A percentile compares a stretch with the other conserved stretches of the same genome.
These are phyloP conservation scores for Lepidurus apus DNA, from an alignment of 1,140 invertebrate species.

Conservation along the genomic window DNA sequence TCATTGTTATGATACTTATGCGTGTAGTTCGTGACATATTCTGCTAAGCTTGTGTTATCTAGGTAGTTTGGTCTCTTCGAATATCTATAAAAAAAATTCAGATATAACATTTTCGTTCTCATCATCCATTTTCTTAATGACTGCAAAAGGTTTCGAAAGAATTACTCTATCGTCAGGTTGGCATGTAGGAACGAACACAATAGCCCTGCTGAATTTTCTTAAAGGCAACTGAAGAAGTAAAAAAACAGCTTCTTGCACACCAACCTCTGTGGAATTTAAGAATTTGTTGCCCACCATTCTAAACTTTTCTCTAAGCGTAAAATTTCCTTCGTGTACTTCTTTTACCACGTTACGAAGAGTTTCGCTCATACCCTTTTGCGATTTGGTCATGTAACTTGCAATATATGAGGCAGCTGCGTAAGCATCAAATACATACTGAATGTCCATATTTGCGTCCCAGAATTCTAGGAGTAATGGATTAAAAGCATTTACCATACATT, in stretches of 20 bases:
- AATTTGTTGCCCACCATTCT: slow-evolving; percentile 5
- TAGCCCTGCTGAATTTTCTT: no score
- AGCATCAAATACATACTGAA: not conserved
- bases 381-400: not conserved
- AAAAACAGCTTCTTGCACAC: not conserved
- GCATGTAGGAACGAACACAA: not conserved
- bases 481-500: slow-evolving; percentile 7
- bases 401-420: not conserved
- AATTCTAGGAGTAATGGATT: not conserved
- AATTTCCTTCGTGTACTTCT: not conserved
- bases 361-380: not conserved
- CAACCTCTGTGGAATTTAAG: not conserved
- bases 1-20: not conserved
- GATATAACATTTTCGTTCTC: not conserved
- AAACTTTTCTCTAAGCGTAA: not conserved
- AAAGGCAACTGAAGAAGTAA: not conserved
- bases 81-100: not conserved
- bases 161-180: not conserved
- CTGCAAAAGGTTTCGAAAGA: slow-evolving; percentile 1
- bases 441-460: not conserved
- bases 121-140: not conserved
- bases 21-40: not conserved
- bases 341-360: not conserved
- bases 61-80: not conserved
- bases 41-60: not conserved